phyloP scores from a whole-genome alignment of 2,797 vertebrate genomes.

The Lerista edwardsae region DNA sequence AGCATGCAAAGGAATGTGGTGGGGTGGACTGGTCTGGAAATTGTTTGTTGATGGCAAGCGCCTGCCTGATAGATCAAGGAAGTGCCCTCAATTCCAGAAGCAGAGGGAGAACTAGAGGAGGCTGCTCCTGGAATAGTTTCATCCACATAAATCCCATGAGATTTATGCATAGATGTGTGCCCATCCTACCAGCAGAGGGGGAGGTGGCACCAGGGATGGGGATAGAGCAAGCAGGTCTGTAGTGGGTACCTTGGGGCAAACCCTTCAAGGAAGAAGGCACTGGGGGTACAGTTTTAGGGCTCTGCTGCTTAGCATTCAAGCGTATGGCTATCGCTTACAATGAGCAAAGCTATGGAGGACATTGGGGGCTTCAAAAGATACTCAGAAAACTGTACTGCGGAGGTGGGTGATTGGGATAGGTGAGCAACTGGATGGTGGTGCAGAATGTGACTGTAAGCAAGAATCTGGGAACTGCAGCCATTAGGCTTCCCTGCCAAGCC shows the following conservation, averaged over 20 bases:
- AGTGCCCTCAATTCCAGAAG: not conserved
- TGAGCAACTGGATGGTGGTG: not conserved
- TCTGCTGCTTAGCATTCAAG: not conserved
- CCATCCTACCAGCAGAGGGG: not conserved
- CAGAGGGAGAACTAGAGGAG: not conserved
- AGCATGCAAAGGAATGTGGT: not conserved
- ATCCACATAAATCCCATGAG: not conserved
- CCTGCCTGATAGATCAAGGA: not conserved
- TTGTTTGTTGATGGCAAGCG: not conserved
- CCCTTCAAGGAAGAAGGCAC: not conserved
- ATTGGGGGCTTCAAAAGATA: not conserved
- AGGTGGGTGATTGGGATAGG: not conserved
- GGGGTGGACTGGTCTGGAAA: not conserved
- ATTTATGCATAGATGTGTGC: not conserved
- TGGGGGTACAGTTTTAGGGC: not conserved
- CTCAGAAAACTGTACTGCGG: not conserved
- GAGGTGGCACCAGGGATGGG: not conserved
- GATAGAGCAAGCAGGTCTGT: not conserved
- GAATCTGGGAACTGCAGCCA: not conserved
- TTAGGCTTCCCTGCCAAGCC: not conserved
- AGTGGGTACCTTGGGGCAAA: not conserved
- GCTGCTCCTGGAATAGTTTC: not conserved
- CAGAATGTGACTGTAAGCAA: not conserved
- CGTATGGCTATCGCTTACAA: too few species aligned
- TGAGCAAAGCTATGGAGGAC: not conserved